These are phyloP conservation scores for Drosophila sordidula DNA, from an alignment of 2,888 invertebrate genomes.

Conservation along the genomic window DNA sequence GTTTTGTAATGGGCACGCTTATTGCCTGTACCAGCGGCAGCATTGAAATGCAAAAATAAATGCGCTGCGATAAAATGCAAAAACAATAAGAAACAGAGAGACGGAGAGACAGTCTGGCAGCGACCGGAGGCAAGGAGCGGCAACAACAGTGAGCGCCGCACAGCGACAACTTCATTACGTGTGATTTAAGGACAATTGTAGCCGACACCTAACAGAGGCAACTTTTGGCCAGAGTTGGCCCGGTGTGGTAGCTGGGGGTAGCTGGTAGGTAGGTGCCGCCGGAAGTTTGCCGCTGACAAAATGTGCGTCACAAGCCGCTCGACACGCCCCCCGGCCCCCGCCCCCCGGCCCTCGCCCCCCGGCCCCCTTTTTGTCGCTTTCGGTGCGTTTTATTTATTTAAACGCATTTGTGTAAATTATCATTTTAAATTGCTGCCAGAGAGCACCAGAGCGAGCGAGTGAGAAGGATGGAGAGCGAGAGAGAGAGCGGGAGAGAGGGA, in stretches of 20 bases:
- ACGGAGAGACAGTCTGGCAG: not conserved
- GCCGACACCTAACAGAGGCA: slow-evolving; percentile 70
- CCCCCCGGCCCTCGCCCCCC: no score
- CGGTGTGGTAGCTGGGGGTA: not conserved
- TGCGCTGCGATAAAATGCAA: slow-evolving; percentile 80
- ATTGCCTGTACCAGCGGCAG: slow-evolving; percentile 48
- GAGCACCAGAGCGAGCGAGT: slow-evolving; percentile 16
- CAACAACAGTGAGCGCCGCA: slow-evolving; percentile 23
- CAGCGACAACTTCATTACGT: slow-evolving; percentile 82
- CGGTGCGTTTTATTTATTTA: slow-evolving; percentile 82
- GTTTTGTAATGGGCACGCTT: slow-evolving; percentile 47
- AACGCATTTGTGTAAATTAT: slow-evolving; percentile 83
- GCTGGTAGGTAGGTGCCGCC: slow-evolving; percentile 8
- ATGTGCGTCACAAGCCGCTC: slow-evolving; percentile 43
- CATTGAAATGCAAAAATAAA: slow-evolving; percentile 80
- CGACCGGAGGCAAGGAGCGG: not conserved
- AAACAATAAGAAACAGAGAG: slow-evolving; percentile 63
- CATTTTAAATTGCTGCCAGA: slow-evolving; percentile 82
- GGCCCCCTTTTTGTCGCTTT: slow-evolving; percentile 30
- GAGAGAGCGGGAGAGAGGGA: not conserved
- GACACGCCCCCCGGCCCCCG: not conserved
- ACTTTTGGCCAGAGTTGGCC: slow-evolving; percentile 26
- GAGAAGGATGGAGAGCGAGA: not conserved
- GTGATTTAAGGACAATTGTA: slow-evolving; percentile 82
- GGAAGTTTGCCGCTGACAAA: slow-evolving; percentile 47